These are phyloP conservation scores for Phymanthus crucifer DNA, from an alignment of 92 coral and sea anemone genomes.

Conservation along the genomic window DNA sequence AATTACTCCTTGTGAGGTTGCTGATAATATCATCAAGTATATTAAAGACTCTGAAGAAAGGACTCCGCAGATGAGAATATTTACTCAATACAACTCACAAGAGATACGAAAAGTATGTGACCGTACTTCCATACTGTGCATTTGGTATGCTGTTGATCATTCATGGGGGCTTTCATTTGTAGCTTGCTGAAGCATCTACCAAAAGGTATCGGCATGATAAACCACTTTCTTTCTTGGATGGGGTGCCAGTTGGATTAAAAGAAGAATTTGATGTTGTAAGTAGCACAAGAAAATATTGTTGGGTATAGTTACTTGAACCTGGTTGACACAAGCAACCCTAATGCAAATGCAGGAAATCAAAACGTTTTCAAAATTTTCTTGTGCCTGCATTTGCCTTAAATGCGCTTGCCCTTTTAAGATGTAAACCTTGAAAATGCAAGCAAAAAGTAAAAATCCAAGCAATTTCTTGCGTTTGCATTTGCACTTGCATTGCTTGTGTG, in stretches of 20 bases:
- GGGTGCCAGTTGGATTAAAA: conserved; percentile 90
- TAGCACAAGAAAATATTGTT: background rate
- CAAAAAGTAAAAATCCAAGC: too few relatives aligned
- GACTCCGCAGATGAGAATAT: conserved; percentile 59
- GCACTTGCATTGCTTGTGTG: too few relatives aligned
- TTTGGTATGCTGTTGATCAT: background rate
- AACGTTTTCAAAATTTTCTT: too few relatives aligned
- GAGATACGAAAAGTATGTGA: conserved; percentile 10
- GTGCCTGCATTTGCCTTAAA: too few relatives aligned
- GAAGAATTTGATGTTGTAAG: conserved; percentile 80
- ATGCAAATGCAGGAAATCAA: too few relatives aligned
- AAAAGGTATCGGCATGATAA: conserved; percentile 63
- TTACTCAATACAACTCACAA: conserved; percentile 65
- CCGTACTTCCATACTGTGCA: background rate
- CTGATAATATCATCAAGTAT: conserved; percentile 61
- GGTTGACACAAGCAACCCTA: too few relatives aligned
- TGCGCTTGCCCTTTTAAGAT: too few relatives aligned
- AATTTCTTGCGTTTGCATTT: too few relatives aligned
- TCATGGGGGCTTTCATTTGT: background rate
- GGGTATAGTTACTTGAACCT: too few relatives aligned
- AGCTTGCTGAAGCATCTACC: conserved; percentile 93
- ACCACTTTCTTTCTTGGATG: conserved; percentile 87
- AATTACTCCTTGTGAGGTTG: conserved; percentile 80
- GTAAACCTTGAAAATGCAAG: too few relatives aligned
- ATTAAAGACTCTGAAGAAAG: conserved; percentile 66